Evolutionary conservation across 2,113 vertebrate genomes (phyloP).

Genomic region (Sminthopsis crassicaudata): DNA sequence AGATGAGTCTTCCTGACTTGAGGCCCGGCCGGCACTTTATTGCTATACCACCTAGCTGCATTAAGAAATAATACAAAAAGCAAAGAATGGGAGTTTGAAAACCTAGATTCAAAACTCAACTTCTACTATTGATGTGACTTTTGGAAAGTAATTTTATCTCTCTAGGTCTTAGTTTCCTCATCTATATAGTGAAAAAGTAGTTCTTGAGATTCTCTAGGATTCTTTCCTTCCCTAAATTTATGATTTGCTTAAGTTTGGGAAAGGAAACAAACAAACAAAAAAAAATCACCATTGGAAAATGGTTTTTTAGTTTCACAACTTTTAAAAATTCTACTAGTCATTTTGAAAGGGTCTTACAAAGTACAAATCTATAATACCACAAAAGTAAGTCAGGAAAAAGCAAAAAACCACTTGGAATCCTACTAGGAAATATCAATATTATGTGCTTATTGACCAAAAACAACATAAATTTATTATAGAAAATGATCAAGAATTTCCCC

Average conservation of each 20-base stretch:
- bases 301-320: background rate
- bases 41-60: too few species aligned
- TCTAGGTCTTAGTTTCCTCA: background rate
- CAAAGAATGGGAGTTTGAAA: too few species aligned
- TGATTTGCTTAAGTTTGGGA: slow-evolving; percentile 15
- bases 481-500: background rate
- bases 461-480: background rate
- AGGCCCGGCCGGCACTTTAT: background rate
- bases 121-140: background rate
- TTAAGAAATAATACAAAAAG: background rate
- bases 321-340: background rate
- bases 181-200: background rate
- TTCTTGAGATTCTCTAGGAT: background rate
- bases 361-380: background rate
- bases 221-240: slow-evolving; percentile 49
- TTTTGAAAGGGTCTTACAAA: slow-evolving; percentile 1
- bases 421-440: background rate
- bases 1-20: background rate
- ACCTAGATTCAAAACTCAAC: background rate
- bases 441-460: background rate
- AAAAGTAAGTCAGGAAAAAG: background rate
- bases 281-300: background rate
- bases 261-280: slow-evolving; percentile 12
- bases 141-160: background rate
- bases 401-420: background rate